phyloP scores from a whole-genome alignment of 2,888 invertebrate genomes.

The Spodoptera exigua region DNA sequence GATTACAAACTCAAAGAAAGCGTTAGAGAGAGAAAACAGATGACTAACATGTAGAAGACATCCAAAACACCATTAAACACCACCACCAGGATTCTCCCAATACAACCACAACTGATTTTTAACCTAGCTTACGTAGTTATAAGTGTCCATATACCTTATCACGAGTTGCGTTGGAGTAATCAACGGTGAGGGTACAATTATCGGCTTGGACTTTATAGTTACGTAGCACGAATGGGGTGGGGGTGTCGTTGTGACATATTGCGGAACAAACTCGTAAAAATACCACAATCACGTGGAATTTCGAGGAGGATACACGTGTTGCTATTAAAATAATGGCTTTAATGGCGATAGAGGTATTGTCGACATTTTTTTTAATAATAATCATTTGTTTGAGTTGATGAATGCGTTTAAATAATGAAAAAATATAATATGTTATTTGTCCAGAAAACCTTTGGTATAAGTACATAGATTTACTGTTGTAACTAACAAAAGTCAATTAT shows the following conservation, averaged over 20 bases:
- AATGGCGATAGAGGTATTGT: background rate
- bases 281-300: slow-evolving; percentile 56
- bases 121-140: slow-evolving; percentile 1
- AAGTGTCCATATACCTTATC: slow-evolving; percentile 19
- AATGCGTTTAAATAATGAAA: background rate
- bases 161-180: slow-evolving; percentile 33
- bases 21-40: no score
- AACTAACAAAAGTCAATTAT: no score
- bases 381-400: background rate
- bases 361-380: slow-evolving; percentile 1
- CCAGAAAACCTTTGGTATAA: background rate
- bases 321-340: slow-evolving; percentile 47
- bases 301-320: slow-evolving; percentile 46
- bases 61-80: no score
- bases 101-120: no score
- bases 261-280: slow-evolving; percentile 51
- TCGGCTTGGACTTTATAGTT: slow-evolving; percentile 48
- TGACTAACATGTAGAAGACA: no score
- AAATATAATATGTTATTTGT: background rate
- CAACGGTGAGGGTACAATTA: slow-evolving; percentile 42
- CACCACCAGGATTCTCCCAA: no score
- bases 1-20: no score
- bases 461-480: no score
- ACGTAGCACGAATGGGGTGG: slow-evolving; percentile 44
- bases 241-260: slow-evolving; percentile 32